Evolutionary conservation across 2,888 invertebrate species (phyloP), one percentile per base, ranked within the genome.

Genomic region (Clanis bilineata): DNA sequence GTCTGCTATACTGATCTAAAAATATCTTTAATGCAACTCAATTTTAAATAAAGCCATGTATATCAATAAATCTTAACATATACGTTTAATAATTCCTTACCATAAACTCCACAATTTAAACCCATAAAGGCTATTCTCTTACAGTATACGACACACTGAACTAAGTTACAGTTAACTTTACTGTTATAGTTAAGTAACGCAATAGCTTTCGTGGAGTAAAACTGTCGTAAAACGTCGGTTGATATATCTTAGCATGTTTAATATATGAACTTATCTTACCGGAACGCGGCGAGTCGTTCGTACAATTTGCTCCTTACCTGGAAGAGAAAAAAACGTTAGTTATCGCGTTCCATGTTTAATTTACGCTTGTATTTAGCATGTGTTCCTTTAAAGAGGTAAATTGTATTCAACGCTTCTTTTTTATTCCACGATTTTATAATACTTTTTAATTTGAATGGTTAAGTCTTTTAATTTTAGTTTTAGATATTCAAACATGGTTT

Each of bases 141-240:
- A 70, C 71, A 73, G 72, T 71, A 70, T 79, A 78, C 79, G 73
- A 78, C 71, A 77, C 78, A 81, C 80, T 78, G 78, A 78, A 81
- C 81, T 77, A 85, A 85, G 80, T 86, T 86, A 77, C 76, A 68
- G 69, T 67, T 67, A 76, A 84, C 87, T 87, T 86, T 86, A 88
- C 84, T 80, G 85, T 83, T 85, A 86, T 85, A 86, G 86, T 85
- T 85, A 79, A 78, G 80, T 82, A 80, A 79, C 75, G 80, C 79
- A 80, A 83, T 85, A 82, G 80, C 78, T 79, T 75, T 73, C 71
- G 70, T 72, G 51, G 51, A 79, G 77, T 59, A 54, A 55, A 59
- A 56, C 54, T 41, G 57, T 60, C 70, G 74, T 81, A 77, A 82
- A 80, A 77, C 79, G 70, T 5, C n/a, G 45, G 21, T 38, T 57